Percentiles rank a stretch among this genome's conserved stretches.
These are phyloP conservation scores for Parascotia fuliginaria DNA, from an alignment of 2,888 invertebrate species.

Conservation along the genomic window DNA sequence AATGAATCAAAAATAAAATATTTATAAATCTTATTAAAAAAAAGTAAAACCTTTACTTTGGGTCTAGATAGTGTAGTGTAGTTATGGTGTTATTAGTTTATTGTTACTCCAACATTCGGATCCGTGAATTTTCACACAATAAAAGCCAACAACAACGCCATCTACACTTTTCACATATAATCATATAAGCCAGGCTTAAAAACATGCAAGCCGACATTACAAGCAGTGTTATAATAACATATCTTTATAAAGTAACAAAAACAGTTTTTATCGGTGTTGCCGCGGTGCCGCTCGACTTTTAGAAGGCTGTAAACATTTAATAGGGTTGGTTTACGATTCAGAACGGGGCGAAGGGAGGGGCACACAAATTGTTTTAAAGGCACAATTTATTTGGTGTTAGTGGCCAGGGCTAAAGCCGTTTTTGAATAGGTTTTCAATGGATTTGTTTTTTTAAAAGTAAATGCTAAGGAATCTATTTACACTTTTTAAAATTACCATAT, in stretches of 20 bases:
- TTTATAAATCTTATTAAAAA: too few species aligned
- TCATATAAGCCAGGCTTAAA: background rate
- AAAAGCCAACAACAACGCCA: background rate
- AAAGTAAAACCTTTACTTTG: too few species aligned
- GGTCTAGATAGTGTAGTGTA: too few species aligned
- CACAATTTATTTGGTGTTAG: slow-evolving; percentile 39
- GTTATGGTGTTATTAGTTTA: background rate
- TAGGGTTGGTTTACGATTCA: slow-evolving; percentile 67
- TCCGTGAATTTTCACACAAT: background rate
- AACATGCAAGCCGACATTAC: slow-evolving; percentile 5
- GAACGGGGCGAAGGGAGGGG: slow-evolving; percentile 25
- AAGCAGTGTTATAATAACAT: slow-evolving; percentile 14
- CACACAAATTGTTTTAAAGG: slow-evolving; percentile 50
- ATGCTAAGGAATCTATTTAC: too few species aligned
- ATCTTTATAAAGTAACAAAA: slow-evolving; percentile 51
- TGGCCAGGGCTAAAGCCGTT: slow-evolving; percentile 12
- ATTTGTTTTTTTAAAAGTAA: too few species aligned
- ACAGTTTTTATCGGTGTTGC: slow-evolving; percentile 48
- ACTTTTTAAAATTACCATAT: too few species aligned
- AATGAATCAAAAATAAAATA: too few species aligned
- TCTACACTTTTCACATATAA: slow-evolving; percentile 1
- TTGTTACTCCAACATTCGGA: background rate
- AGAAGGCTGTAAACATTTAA: slow-evolving; percentile 77
- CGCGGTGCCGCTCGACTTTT: slow-evolving; percentile 53
- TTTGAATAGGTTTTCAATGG: slow-evolving; percentile 4